Base-by-base conservation (phyloP, 1,140 invertebrate genomes). In the Cydia fagiglandana region DNA sequence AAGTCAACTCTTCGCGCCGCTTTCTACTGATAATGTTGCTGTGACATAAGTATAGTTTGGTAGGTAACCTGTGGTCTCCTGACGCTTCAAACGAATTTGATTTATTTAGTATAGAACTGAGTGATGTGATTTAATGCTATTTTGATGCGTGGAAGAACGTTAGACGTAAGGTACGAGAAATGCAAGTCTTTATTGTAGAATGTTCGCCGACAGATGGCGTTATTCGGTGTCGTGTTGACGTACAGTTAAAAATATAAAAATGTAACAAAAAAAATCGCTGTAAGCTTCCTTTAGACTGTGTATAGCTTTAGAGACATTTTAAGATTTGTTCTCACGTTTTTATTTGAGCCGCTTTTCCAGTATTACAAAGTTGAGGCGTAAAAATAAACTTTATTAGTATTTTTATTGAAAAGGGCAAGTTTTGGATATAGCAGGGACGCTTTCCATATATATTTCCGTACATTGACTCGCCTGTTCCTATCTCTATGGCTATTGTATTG, bases 311-410 rank as follows among this genome's bases (percentile, higher is more conserved):
- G 68, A 74, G 68, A 74, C n/a, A 73, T 77, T 73, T 47, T 73
- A 73, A 76, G 70, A 38, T 61, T 61, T n/a, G 15, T 61, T 61
- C 56, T 61, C 56, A 61, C 56, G 56, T 24, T 61, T 34, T 73
- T 7, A 73, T 45, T 73, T 73, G 41, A 28, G 45, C 70, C 38
- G 38, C 64, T 68, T 68, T 68, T 81, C 75, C 88, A 89, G 86
- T 89, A 88, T 88, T 87, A 89, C 77, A 85, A 81, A 79, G 78
- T 84, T 83, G 83, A 86, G 83, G 84, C 86, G 81, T 83, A 75
- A 75, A 75, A 73, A 79, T n/a, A 75, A 74, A 73, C 77, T 79
- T 73, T 81, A 79, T 53, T 77, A 77, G 68, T 78, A 76, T 78
- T 24, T 75, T 24, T 24, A 24, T 61, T 61, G 56, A 61, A 61